Evolutionary conservation across 2,113 vertebrate species (phyloP).

Genomic region (Spea bombifrons): DNA sequence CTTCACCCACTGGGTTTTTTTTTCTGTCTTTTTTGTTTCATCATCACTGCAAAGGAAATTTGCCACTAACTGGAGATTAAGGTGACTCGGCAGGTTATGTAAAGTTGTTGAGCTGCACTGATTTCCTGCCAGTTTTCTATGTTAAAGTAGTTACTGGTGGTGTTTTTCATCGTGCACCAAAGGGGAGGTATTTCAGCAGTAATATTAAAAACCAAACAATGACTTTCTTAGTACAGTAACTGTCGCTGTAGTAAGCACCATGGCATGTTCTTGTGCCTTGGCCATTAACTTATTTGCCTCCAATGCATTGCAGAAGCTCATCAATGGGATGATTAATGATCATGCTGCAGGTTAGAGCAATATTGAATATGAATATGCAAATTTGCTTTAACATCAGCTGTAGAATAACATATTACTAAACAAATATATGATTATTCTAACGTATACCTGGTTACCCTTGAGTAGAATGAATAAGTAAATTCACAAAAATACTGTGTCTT

Average conservation of each 20-base stretch:
- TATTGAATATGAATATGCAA: constrained; percentile 4
- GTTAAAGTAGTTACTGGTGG: constrained; percentile 1
- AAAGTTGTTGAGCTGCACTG: not conserved
- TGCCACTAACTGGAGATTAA: constrained; percentile 30
- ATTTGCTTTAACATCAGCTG: not conserved
- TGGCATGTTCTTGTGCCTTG: constrained; percentile 28
- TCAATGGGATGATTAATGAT: not conserved
- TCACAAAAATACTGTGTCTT: not conserved
- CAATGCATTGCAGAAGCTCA: not conserved
- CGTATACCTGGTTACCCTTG: too few species aligned
- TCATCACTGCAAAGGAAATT: constrained; percentile 32
- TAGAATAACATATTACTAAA: not conserved
- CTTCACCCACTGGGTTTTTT: constrained; percentile 39
- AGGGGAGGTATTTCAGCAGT: constrained; percentile 10
- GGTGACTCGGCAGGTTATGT: not conserved
- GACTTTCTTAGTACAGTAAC: not conserved
- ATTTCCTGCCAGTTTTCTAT: not conserved
- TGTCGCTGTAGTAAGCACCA: constrained; percentile 12
- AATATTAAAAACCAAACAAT: not conserved
- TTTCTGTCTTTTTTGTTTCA: constrained; percentile 42
- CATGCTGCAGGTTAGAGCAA: constrained; percentile 1
- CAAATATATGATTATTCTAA: too few species aligned
- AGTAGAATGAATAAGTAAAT: constrained; percentile 12
- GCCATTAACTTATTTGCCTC: not conserved
- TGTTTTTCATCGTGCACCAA: constrained; percentile 19